phyloP scores from a whole-genome alignment of 2,797 vertebrate species.

The Enteromius afrohamiltoni region DNA sequence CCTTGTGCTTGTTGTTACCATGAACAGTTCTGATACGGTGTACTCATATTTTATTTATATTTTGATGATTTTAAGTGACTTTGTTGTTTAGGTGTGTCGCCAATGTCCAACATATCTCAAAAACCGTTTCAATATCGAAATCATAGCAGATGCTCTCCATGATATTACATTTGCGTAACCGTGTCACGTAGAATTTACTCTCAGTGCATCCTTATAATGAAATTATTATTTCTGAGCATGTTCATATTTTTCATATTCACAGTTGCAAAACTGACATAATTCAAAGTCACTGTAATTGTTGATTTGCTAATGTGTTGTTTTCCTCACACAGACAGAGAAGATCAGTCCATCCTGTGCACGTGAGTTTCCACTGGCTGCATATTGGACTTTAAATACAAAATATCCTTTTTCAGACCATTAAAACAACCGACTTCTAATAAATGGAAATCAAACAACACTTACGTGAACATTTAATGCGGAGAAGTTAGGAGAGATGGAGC shows the following conservation, averaged over 20 bases:
- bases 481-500: neutral
- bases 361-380: conserved; percentile 76
- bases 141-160: neutral
- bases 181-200: neutral
- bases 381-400: conserved; percentile 39
- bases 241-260: neutral
- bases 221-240: neutral
- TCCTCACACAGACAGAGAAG: conserved; percentile 85
- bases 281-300: neutral
- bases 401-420: neutral
- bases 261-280: neutral
- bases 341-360: conserved; percentile 95
- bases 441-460: neutral
- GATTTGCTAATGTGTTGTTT: neutral
- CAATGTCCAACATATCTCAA: neutral
- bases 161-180: neutral
- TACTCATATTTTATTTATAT: neutral
- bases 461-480: neutral
- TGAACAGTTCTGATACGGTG: too few relatives aligned
- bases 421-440: neutral
- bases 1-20: neutral
- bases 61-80: neutral
- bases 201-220: neutral
- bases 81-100: neutral
- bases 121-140: neutral